phyloP scores from a whole-genome alignment of 2,888 invertebrate species.

The Argyra leucocephala region DNA sequence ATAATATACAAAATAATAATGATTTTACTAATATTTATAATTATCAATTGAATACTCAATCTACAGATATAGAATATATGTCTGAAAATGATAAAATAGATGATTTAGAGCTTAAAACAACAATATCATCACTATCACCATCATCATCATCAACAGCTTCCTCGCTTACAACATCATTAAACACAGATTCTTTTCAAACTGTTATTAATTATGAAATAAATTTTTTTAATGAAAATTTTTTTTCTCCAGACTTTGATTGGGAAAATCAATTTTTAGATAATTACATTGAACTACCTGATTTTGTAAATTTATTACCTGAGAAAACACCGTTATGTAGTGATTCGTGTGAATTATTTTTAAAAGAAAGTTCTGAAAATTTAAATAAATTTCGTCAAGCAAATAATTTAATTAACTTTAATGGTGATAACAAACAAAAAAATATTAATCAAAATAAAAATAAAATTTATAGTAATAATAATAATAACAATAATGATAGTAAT shows the following conservation, averaged over 20 bases:
- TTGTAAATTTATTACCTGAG: conserved; percentile 43
- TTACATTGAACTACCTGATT: conserved; percentile 38
- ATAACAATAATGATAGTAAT: conserved; percentile 10
- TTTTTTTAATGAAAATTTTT: conserved; percentile 12
- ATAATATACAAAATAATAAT: not conserved
- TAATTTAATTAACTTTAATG: not conserved
- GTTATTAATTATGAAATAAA: conserved; percentile 25
- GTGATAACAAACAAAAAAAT: not conserved
- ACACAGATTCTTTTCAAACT: conserved; percentile 16
- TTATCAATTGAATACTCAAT: conserved; percentile 19
- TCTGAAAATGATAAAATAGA: not conserved
- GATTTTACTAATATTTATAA: conserved; percentile 14
- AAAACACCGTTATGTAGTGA: conserved; percentile 50
- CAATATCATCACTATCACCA: not conserved
- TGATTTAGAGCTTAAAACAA: not conserved
- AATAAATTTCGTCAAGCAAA: conserved; percentile 25
- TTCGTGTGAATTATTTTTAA: conserved; percentile 47
- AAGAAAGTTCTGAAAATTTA: conserved; percentile 42
- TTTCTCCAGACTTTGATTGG: conserved; percentile 32
- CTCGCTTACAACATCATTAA: conserved; percentile 10
- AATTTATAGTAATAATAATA: not conserved
- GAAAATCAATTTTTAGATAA: conserved; percentile 39
- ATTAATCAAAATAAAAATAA: not conserved
- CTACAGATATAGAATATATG: not conserved
- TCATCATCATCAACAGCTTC: not conserved